Evolutionary conservation across 2,888 invertebrate genomes (phyloP), one percentile per base, ranked within the genome.

Genomic region (Heteromyza rotundicornis): DNA sequence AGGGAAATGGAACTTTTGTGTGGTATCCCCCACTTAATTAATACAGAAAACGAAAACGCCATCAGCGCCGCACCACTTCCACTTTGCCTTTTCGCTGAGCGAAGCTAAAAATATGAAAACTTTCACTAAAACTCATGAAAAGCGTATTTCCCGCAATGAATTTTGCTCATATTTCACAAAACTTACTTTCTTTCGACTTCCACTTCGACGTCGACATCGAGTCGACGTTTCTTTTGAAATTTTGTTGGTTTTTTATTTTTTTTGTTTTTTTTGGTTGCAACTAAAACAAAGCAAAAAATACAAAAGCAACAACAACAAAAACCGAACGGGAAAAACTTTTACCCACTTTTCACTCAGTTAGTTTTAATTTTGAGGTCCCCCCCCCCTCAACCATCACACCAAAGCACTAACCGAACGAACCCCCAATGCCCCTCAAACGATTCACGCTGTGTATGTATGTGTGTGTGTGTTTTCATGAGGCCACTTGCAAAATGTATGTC

Each of bases 401-500:
- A 7, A 40, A 40, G 40, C 40, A n/a, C 5, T 32, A 5, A 32
- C 16, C 40, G 10, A 3, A 40, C 40, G 3, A n/a, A 8, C 40
- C n/a, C 40, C 40, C 3, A 7, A 40, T 14, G 40, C 40, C 40
- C 40, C 40, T 40, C 14, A 8, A 32, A 32, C 5, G 32, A 5
- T 5, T 32, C 40, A n/a, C n/a, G 40, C 10, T n/a, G n/a, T n/a
- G 19, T 3, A 5, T 47, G 19, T 5, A 2, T 19, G 14, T 17
- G 19, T 17, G 20, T 17, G 7, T 17, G 17, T 19, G 20, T 74
- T 74, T 76, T 76, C 68, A 72, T 69, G 67, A 64, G 66, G 64
- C 70, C 66, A 65, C 73, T 75, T 72, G 68, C 61, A 75, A 72
- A 74, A 77, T 78, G 70, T 79, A 70, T 82, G 80, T 80, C 82